phyloP scores from a whole-genome alignment of 2,888 invertebrate genomes.

The Hypsopygia costalis region DNA sequence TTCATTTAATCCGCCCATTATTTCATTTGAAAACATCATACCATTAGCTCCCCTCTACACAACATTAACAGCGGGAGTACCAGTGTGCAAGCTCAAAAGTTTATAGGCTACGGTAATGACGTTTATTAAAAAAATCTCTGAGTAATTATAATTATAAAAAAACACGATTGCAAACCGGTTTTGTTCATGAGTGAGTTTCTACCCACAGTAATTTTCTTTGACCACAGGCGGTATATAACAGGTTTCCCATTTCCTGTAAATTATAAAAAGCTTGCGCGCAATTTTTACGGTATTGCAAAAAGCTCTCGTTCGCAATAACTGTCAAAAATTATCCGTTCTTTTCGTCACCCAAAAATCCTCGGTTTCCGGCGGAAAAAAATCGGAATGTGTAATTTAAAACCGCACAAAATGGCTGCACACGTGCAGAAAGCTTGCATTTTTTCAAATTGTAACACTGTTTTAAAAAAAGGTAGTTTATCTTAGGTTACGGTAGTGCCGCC shows the following conservation, averaged over 20 bases:
- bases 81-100: too few relatives aligned
- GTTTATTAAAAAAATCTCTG: too few relatives aligned
- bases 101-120: too few relatives aligned
- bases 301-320: conserved; percentile 25
- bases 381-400: conserved; percentile 69
- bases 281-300: conserved; percentile 11
- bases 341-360: conserved; percentile 59
- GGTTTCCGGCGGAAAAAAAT: conserved; percentile 64
- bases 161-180: conserved; percentile 15
- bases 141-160: too few relatives aligned
- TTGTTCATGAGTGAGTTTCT: not conserved
- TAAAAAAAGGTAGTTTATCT: conserved; percentile 31
- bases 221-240: not conserved
- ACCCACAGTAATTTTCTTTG: not conserved
- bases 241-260: not conserved
- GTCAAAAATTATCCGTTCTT: conserved; percentile 44
- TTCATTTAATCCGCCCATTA: too few relatives aligned
- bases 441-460: conserved; percentile 47
- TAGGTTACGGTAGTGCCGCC: not conserved
- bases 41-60: too few relatives aligned
- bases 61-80: too few relatives aligned
- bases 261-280: not conserved
- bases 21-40: too few relatives aligned
- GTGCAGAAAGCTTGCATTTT: conserved; percentile 54
- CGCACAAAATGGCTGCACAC: conserved; percentile 67